Percentiles rank a stretch among this genome's conserved stretches.
Evolutionary conservation across 2,113 vertebrate genomes (phyloP).

Genomic region (Oriolus oriolus): DNA sequence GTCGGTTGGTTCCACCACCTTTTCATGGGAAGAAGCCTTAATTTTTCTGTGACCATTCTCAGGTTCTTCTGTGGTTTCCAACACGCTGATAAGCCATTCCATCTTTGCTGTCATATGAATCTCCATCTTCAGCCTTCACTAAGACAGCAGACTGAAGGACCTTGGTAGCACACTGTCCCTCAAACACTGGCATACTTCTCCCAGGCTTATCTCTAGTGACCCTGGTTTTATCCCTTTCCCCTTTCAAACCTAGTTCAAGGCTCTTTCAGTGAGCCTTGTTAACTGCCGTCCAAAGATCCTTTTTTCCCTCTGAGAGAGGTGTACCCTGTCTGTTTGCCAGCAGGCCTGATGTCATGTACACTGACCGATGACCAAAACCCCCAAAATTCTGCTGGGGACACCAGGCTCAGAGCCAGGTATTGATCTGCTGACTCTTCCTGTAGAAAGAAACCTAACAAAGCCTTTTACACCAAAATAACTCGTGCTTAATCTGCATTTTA

Average conservation of each 20-base stretch:
- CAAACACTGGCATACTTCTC: neutral
- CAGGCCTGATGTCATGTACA: neutral
- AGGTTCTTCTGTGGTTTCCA: neutral
- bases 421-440: neutral
- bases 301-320: neutral
- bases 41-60: accelerated
- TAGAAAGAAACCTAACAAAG: neutral
- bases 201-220: neutral
- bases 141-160: neutral
- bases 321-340: neutral
- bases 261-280: neutral
- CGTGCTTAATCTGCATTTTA: neutral
- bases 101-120: neutral
- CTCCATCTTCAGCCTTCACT: neutral
- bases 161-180: neutral
- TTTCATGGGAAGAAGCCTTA: neutral
- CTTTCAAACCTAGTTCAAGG: neutral
- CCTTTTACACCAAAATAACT: neutral
- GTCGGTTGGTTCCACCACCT: neutral
- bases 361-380: neutral
- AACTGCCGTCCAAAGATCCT: neutral
- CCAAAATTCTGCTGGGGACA: neutral
- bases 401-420: neutral
- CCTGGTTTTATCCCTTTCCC: neutral
- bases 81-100: neutral